Conservation (phyloP, 2,888 invertebrate genomes). For the Heteromyza rotundicornis region DNA sequence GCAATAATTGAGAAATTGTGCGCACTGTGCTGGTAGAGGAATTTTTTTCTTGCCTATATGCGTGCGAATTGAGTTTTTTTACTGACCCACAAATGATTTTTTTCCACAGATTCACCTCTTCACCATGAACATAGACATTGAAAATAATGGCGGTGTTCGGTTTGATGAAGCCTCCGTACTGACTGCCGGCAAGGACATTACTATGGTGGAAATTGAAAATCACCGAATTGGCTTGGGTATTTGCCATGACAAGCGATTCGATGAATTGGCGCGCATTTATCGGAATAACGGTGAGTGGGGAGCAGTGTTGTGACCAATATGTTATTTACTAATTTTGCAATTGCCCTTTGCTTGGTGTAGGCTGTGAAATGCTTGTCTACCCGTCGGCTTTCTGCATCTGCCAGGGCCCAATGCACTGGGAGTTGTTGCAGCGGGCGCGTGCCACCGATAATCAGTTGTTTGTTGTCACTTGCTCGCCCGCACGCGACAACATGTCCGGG, state of each 20-base stretch:
- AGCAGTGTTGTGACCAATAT: not conserved
- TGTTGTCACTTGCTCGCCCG: conserved; percentile 84
- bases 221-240: conserved; percentile 89
- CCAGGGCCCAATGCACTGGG: conserved; percentile 89
- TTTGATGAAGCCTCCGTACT: conserved; percentile 90
- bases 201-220: conserved; percentile 74
- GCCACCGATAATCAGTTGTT: conserved; percentile 91
- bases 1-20: too few relatives aligned
- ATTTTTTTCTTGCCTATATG: too few relatives aligned
- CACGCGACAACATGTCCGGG: conserved; percentile 74
- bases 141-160: conserved; percentile 79
- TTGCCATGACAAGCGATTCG: conserved; percentile 93
- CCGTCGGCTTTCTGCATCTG: conserved; percentile 80
- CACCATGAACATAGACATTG: conserved; percentile 76
- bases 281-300: conserved; percentile 65
- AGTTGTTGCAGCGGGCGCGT: conserved; percentile 78
- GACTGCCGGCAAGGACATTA: conserved; percentile 76
- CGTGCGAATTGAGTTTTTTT: too few relatives aligned
- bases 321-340: not conserved
- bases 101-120: conserved; percentile 84
- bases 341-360: conserved; percentile 59
- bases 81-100: not conserved
- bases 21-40: too few relatives aligned
- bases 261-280: conserved; percentile 82
- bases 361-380: conserved; percentile 85